Evolutionary conservation across 2,797 vertebrate genomes (phyloP), one percentile per base, ranked within the genome.

Genomic region (Ptychobarbus kaznakovi): DNA sequence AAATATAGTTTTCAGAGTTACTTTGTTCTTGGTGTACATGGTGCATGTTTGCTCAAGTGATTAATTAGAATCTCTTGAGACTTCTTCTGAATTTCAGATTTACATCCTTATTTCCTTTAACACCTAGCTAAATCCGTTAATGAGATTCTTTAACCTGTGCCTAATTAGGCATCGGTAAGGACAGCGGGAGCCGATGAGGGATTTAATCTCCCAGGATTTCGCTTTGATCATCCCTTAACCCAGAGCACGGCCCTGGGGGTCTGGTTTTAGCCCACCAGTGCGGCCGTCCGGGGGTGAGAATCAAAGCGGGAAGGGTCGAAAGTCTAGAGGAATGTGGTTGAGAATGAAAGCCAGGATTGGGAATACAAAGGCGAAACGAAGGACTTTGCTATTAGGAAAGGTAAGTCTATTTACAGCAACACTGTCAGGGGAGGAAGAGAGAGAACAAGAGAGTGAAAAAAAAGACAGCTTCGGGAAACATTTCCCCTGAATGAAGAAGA

Each of bases 331-430:
- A 38, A 18, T 44, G 40, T 13, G 28, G 18, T 66, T 13, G 18
- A 15, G 63, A 66, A 92, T 92, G 87, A 93, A 94, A 91, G 84
- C 51, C 72, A 82, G 65, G 81, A 90, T 88, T 65, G 51, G 53
- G 83, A 90, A 91, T 78, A 75, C 38, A 85, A 82, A 88, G 78
- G 79, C 38, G 1, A 82, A 85, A 78, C 56, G 87, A 90, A 90
- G 87, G 89, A 93, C 92, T 93, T 92, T 92, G 90, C 92, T 91
- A 84, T 89, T 78, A 90, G 92, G 91, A 94, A 94, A 94, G 91
- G 90, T 94, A 94, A 90, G 91, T 92, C 92, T 94, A 94, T 95
- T 95, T 93, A 92, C 90, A 91, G 92, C 87, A 5, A 75, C 73
- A 83, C 73, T 56, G 83, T 93, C 93, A 92, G 89, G 92, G 93